Conservation (phyloP, 2,888 invertebrate genomes). For the Pseudococcus jackbeardsleyi region DNA sequence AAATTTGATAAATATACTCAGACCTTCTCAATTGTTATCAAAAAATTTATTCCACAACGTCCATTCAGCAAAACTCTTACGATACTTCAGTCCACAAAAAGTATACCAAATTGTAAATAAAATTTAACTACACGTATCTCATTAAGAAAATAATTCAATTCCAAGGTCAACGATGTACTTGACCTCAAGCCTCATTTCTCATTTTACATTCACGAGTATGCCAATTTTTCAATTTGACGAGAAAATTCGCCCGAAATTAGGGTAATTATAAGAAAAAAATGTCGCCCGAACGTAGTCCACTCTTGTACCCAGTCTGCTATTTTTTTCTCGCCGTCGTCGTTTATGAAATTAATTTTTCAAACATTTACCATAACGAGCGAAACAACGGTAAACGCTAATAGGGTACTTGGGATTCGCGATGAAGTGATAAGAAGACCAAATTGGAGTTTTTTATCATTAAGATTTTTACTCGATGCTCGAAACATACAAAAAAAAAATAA, state of each 20-base stretch:
- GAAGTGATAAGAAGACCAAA: neutral
- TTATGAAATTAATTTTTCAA: conserved; percentile 16
- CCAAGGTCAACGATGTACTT: neutral
- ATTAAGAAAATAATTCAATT: neutral
- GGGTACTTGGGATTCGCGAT: neutral
- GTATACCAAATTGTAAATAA: neutral
- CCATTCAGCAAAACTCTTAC: too few relatives aligned
- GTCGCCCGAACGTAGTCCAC: neutral
- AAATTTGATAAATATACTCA: too few relatives aligned
- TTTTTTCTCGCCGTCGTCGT: neutral
- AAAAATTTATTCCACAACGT: too few relatives aligned
- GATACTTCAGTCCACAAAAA: neutral
- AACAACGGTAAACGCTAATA: conserved; percentile 13
- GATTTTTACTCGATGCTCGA: neutral
- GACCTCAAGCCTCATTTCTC: neutral
- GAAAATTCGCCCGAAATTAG: neutral
- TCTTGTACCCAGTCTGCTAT: neutral
- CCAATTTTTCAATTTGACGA: conserved; percentile 2
- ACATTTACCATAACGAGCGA: conserved; percentile 27
- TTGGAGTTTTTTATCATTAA: neutral
- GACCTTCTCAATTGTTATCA: too few relatives aligned
- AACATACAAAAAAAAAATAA: neutral
- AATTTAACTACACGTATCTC: neutral
- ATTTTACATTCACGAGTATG: neutral
- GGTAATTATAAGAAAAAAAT: neutral